Evolutionary conservation across 2,113 vertebrate species (phyloP).

Genomic region (Daubentonia madagascariensis): DNA sequence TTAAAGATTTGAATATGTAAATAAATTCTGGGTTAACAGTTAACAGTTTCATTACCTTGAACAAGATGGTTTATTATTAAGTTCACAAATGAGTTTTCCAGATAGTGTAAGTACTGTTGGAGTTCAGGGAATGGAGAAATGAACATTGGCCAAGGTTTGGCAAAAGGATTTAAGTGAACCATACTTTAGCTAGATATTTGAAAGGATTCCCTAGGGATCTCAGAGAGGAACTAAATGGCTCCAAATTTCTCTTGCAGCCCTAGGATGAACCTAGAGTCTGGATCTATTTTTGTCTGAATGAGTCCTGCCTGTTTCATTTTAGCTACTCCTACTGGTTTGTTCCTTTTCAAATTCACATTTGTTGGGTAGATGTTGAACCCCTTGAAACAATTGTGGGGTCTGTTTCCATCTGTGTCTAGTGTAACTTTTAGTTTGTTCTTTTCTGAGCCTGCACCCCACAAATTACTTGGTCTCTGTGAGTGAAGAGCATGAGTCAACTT

Average conservation of each 20-base stretch:
- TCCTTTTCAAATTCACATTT: conserved; percentile 54
- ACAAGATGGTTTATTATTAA: conserved; percentile 39
- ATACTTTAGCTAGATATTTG: conserved; percentile 45
- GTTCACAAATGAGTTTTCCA: conserved; percentile 40
- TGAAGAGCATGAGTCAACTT: conserved; percentile 46
- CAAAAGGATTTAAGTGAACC: conserved; percentile 34
- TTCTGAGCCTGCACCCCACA: conserved; percentile 37
- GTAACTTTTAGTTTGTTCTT: conserved; percentile 29
- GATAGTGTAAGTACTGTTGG: background rate
- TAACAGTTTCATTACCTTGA: conserved; percentile 36
- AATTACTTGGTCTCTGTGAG: conserved; percentile 37
- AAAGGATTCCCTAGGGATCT: conserved; percentile 29
- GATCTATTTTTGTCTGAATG: conserved; percentile 62
- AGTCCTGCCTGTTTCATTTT: conserved; percentile 61
- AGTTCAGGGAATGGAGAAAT: conserved; percentile 47
- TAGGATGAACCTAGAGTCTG: conserved; percentile 50
- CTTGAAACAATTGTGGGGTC: background rate
- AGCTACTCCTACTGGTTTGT: conserved; percentile 49
- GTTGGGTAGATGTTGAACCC: conserved; percentile 32
- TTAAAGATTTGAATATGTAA: conserved; percentile 53
- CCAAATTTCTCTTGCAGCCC: conserved; percentile 59
- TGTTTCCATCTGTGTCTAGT: background rate
- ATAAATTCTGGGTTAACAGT: conserved; percentile 44
- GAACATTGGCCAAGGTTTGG: conserved; percentile 37
- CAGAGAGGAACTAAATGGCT: conserved; percentile 48